A percentile compares a stretch with the other conserved stretches of the same genome.
Conservation (phyloP, 2,797 vertebrate genomes). For the Allobates femoralis region DNA sequence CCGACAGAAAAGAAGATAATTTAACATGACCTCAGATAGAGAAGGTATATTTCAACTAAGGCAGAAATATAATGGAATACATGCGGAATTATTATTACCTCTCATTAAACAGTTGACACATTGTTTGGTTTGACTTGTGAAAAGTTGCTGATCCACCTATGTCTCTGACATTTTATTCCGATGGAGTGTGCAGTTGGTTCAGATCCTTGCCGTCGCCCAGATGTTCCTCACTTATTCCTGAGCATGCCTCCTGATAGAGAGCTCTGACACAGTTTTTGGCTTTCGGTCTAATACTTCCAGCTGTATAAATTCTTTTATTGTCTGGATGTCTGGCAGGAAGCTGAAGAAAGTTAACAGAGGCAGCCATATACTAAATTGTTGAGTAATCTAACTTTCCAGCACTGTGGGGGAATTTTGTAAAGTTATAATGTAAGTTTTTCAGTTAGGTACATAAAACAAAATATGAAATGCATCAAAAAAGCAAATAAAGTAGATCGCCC, state of each 20-base stretch:
- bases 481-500: background rate
- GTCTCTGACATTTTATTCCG: constrained; percentile 44
- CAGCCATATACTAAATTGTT: constrained; percentile 74
- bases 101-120: constrained; percentile 30
- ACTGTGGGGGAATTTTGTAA: constrained; percentile 57
- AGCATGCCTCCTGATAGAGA: constrained; percentile 75
- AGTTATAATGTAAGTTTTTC: constrained; percentile 47
- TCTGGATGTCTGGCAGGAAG: constrained; percentile 86
- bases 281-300: constrained; percentile 81
- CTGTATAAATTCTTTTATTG: constrained; percentile 90
- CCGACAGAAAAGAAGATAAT: constrained; percentile 62
- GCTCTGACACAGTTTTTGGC: constrained; percentile 80
- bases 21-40: constrained; percentile 19
- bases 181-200: constrained; percentile 47
- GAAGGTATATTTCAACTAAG: constrained; percentile 60
- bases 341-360: constrained; percentile 79
- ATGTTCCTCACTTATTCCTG: constrained; percentile 75
- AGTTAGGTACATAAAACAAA: constrained; percentile 22
- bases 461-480: constrained; percentile 32
- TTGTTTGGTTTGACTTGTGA: constrained; percentile 37
- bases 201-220: constrained; percentile 74
- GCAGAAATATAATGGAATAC: constrained; percentile 17
- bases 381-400: constrained; percentile 75
- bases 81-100: background rate
- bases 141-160: constrained; percentile 50